Evolutionary conservation across 2,113 vertebrate species (phyloP).

Genomic region (Mesoclemmys tuberculata): DNA sequence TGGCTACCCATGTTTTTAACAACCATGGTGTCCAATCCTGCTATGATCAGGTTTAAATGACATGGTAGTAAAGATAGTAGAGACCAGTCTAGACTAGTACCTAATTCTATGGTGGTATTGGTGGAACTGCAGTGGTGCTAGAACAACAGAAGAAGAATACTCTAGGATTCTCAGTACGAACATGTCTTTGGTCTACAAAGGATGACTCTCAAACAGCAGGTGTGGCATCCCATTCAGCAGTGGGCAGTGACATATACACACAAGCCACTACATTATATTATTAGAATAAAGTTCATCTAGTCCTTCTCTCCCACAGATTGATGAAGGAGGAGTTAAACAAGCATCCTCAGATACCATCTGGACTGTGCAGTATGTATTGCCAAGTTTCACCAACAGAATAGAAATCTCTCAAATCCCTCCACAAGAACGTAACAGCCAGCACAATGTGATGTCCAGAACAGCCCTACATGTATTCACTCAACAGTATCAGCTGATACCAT

Average conservation of each 20-base stretch:
- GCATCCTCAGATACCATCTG: not conserved
- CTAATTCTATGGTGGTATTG: not conserved
- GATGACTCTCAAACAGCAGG: rapidly evolving
- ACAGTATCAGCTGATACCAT: not conserved
- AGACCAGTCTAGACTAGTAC: rapidly evolving
- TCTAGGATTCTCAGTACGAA: not conserved
- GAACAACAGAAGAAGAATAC: not conserved
- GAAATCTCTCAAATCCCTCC: slow-evolving; percentile 9
- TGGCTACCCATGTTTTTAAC: rapidly evolving
- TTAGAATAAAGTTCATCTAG: not conserved
- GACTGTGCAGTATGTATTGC: rapidly evolving
- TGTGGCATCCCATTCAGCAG: not conserved
- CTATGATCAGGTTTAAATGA: rapidly evolving
- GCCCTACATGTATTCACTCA: not conserved
- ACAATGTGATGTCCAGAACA: not conserved
- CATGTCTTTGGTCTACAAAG: not conserved
- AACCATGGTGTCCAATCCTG: not conserved
- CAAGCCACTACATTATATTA: not conserved
- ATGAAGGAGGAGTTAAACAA: not conserved
- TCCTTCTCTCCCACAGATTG: not conserved
- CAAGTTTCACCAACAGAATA: slow-evolving; percentile 5
- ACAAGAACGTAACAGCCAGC: not conserved
- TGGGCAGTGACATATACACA: rapidly evolving
- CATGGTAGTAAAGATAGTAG: not conserved
- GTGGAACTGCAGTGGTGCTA: not conserved